These are phyloP conservation scores for Erythrocercus mccallii DNA, from an alignment of 2,113 vertebrate species.

Conservation along the genomic window DNA sequence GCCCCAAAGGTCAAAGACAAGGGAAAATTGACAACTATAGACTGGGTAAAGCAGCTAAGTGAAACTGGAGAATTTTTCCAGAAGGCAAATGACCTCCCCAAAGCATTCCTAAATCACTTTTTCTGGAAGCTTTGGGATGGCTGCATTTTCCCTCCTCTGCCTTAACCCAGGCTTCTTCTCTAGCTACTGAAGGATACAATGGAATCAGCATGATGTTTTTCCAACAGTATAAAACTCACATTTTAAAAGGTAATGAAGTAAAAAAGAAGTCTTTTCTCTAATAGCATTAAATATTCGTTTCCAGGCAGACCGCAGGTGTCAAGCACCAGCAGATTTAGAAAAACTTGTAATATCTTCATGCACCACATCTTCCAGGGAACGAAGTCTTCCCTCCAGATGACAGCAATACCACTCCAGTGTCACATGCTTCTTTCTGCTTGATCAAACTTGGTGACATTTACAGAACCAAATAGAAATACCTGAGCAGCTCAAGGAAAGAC, in stretches of 20 bases:
- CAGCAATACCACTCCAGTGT: background rate
- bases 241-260: background rate
- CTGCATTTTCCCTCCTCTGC: background rate
- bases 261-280: background rate
- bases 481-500: background rate
- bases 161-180: background rate
- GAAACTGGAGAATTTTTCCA: background rate
- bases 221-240: background rate
- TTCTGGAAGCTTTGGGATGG: background rate
- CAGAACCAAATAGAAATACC: background rate
- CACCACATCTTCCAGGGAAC: background rate
- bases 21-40: background rate
- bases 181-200: background rate
- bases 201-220: background rate
- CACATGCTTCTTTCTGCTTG: background rate
- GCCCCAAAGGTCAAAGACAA: background rate
- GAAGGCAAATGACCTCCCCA: rapidly evolving
- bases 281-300: background rate
- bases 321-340: background rate
- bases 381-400: background rate
- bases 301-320: background rate
- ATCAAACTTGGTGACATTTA: background rate
- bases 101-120: background rate
- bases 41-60: background rate
- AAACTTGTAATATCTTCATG: background rate